Conservation (phyloP, 2,888 invertebrate species). For the Meteorus cinctellus region DNA sequence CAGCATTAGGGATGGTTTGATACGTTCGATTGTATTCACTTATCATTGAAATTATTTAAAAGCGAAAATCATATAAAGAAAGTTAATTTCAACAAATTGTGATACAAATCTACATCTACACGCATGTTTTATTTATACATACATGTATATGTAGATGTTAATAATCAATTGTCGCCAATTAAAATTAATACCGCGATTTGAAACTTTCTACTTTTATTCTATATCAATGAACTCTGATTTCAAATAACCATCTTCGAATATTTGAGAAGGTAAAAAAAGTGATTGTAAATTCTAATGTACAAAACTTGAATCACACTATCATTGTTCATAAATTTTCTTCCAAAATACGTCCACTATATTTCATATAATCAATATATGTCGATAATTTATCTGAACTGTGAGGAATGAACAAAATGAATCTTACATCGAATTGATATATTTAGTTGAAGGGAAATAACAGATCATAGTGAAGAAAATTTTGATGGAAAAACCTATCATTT, state of each 20-base stretch:
- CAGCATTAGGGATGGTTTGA: slow-evolving; percentile 84
- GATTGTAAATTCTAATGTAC: slow-evolving; percentile 36
- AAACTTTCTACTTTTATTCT: background rate
- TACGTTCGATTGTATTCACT: slow-evolving; percentile 85
- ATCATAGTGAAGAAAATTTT: background rate
- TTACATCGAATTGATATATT: background rate
- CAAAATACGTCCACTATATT: slow-evolving; percentile 28
- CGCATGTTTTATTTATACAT: background rate
- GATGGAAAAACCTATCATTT: background rate
- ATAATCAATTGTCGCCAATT: slow-evolving; percentile 38
- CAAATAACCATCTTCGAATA: background rate
- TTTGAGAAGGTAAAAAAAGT: slow-evolving; percentile 1
- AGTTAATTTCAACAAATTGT: slow-evolving; percentile 47
- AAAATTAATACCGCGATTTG: slow-evolving; percentile 35
- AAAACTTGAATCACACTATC: slow-evolving; percentile 25
- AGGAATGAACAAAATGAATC: slow-evolving; percentile 2
- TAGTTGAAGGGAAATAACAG: background rate
- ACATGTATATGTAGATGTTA: background rate
- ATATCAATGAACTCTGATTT: background rate
- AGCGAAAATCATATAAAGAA: slow-evolving; percentile 22
- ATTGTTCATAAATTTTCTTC: slow-evolving; percentile 16
- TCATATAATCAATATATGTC: background rate
- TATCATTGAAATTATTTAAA: slow-evolving; percentile 65
- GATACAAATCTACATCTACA: slow-evolving; percentile 30
- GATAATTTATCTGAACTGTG: background rate